Base-by-base conservation (phyloP, 2,113 vertebrate species). In the Enhydra lutris region DNA sequence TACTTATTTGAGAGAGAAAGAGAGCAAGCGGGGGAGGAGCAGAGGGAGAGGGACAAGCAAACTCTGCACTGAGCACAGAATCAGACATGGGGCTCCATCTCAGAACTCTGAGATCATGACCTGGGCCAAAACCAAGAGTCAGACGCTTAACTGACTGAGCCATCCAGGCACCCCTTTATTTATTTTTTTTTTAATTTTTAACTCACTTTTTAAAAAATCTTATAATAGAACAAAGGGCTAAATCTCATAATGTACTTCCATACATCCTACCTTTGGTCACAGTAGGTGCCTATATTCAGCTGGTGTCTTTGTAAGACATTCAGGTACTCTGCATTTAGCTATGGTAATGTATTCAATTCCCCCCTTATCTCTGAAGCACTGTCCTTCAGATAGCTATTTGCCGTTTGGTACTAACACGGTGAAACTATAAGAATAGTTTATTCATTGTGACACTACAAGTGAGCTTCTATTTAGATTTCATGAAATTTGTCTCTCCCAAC, bases 171-270 rank as follows among this genome's bases (percentile, higher is more conserved):
- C 29, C 31, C 34, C 17, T 67, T 34, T 17, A 17, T 67, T 31
- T 63, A 61, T 42, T 63, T 61, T 26, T 34, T 65, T 42, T 42
- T 42, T 13, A 13, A 74, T 76, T 76, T 95, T 98, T 98, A 97
- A 94, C 90, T 98, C 52, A 88, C 45, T 97, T 91, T 96, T 94
- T 92, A 95, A 98, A 97, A 98, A 98, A 97, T 97, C 96, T 98
- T 87, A 36, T 97, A 98, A 97, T 97, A 97, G 84, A 98, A 91
- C 65, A 97, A 94, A 97, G 65, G 97, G 94, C 88, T 96, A 76
- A 89, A 93, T 97, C 91, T 98, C 89, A 93, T 87, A 34, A 23
- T 97, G 91, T 98, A 94, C 98, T 98, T 98, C 80, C 98, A 91
- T 98, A 73, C 93, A 79, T 97, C 94, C 24, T 92, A 7, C 31